Percentiles rank a stretch among this genome's conserved stretches.
Evolutionary conservation across 2,797 vertebrate genomes (phyloP).

Genomic region (Falco naumanni): DNA sequence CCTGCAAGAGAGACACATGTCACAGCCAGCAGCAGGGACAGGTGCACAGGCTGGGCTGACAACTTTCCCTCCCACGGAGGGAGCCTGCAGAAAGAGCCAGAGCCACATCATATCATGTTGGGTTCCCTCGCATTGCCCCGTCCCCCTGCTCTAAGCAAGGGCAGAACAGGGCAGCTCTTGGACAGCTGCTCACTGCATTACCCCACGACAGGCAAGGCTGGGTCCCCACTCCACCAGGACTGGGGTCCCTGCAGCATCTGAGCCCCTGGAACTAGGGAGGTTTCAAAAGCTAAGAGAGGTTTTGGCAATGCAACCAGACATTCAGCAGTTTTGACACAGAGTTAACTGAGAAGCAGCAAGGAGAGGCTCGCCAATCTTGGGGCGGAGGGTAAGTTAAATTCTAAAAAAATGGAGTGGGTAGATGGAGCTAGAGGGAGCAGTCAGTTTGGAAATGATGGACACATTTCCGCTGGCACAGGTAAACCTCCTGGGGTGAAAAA

Average conservation of each 20-base stretch:
- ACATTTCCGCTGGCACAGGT: neutral
- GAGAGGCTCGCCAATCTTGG: neutral
- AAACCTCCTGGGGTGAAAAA: neutral
- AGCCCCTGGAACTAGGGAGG: neutral
- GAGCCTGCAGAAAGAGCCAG: neutral
- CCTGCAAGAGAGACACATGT: conserved; percentile 77
- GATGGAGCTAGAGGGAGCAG: neutral
- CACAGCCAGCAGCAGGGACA: neutral
- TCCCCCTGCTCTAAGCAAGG: neutral
- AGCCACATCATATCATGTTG: rapidly evolving
- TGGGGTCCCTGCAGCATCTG: neutral
- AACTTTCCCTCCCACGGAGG: rapidly evolving
- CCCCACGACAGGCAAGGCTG: neutral
- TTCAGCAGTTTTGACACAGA: rapidly evolving
- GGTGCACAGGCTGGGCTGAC: neutral
- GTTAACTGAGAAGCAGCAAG: neutral
- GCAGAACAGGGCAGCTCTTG: neutral
- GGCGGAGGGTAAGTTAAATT: neutral
- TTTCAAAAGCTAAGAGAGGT: neutral
- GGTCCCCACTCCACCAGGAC: neutral
- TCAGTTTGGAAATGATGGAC: neutral
- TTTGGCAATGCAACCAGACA: neutral
- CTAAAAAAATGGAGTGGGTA: neutral
- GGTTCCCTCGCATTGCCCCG: neutral
- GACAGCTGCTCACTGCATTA: neutral